Base-by-base conservation (phyloP, 2,797 vertebrate genomes). In the Falco columbarius region DNA sequence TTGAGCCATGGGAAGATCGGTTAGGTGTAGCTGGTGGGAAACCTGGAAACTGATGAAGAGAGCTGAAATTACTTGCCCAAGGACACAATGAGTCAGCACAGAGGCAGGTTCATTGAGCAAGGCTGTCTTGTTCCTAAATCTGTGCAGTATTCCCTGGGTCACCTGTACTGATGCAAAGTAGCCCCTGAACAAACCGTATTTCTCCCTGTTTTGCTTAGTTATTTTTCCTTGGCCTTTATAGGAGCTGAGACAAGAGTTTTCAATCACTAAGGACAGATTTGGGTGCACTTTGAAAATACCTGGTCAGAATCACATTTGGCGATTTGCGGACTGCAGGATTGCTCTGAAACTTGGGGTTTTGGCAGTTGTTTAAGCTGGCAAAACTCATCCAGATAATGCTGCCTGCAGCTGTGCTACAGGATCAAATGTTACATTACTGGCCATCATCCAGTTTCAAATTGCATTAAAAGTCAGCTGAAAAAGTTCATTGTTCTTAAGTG, bases 401-500 rank as follows among this genome's bases (percentile, higher is more conserved):
- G 90, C 92, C 90, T 81, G 81, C 95, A 96, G 95, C 95, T 96
- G 95, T 82, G 83, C 92, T 94, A 18, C 71, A 40, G 93, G 77
- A 96, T 89, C 86, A 59, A 87, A 47, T 95, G 83, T 93, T 92
- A 82, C 55, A 15, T 76, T 85, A 19, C 12, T 97, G 95, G 96
- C 93, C 63, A 63, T 58, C 61, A 38, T 81, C 92, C 96, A 95
- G 94, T 61, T 95, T 71, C 91, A 89, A 92, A 80, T 74, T 91
- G 96, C 91, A 91, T 88, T 94, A 92, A 97, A 97, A 96, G 94
- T 94, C 95, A 96, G 89, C 95, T 96, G 96, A 94, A 97, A 95
- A 95, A 89, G 91, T 93, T 95, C 92, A 92, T 96, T 95, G 93
- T 97, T 96, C 92, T 96, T 94, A 59, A 96, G 26, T 73, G 82